Evolutionary conservation across 2,888 invertebrate genomes (phyloP).

Genomic region (Dromius quadrimaculatus): DNA sequence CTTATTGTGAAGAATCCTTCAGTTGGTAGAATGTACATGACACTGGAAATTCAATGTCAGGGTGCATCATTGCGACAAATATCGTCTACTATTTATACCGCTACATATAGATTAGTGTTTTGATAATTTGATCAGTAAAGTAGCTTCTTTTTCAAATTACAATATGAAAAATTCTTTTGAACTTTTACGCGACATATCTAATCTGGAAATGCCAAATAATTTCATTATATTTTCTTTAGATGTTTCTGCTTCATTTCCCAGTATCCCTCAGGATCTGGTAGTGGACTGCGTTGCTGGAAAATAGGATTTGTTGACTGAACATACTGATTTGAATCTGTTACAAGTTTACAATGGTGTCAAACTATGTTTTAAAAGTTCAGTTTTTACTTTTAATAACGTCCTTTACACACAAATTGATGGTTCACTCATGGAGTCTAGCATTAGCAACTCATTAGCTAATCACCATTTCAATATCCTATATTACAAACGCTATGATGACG

Average conservation of each 20-base stretch:
- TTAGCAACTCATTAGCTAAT: neutral
- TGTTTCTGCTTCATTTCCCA: neutral
- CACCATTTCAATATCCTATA: neutral
- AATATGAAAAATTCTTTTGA: neutral
- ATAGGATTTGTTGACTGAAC: neutral
- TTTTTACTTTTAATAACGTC: neutral
- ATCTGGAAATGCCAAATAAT: neutral
- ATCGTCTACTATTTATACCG: no score
- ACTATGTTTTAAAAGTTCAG: neutral
- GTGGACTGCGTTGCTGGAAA: neutral
- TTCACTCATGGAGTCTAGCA: neutral
- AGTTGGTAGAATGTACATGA: no score
- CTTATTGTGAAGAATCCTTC: no score
- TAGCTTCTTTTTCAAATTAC: neutral
- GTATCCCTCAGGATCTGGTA: neutral
- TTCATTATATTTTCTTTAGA: neutral
- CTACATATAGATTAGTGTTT: no score
- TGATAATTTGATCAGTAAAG: no score
- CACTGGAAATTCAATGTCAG: no score
- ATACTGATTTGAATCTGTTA: neutral
- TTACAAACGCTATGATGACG: neutral
- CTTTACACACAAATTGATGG: neutral
- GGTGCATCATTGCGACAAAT: no score
- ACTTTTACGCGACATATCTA: neutral
- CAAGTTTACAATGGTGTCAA: neutral